Evolutionary conservation across 53 echinoderm and acorn worm species (phyloP), one percentile per base, ranked within the genome.

Genomic region (Stichopus horrens): DNA sequence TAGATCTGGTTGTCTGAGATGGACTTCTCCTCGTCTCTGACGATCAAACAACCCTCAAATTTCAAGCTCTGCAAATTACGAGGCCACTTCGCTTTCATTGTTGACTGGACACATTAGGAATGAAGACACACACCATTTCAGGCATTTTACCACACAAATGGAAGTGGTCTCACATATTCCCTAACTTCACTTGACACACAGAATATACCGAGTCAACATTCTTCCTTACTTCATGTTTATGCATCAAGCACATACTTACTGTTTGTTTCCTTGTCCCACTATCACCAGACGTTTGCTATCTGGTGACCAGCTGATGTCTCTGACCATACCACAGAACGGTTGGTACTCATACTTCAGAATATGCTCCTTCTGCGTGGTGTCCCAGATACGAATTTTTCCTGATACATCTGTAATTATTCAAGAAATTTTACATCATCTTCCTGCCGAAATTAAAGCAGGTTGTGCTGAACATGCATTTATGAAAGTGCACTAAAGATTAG

Each of bases 381-480:
- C 99, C 99, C 99, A 99, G 57, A 99, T 96, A 75, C 92, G 82
- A 5, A 99, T 51, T 63, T 93, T 99, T n/a, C 99, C 99, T 7
- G 88, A 57, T 5, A 83, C 82, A 91, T 99, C 99, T 99, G 83
- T 0, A 74, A 88, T 51, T 89, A 68, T 75, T 16, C 51, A 74
- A 86, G 9, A 52, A 22, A 13, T 20, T 51, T 87, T 8, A 75
- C 76, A 74, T 51, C n/a, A 76, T 20, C 20, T 37, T 37, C 2
- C 37, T 37, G 37, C 1, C 37, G 37, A 37, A 37, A 37, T 37
- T 37, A 37, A 37, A 37, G 37, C 37, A 37, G 37, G 37, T 37
- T 37, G 37, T 37, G 37, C 37, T 37, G 37, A 37, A 37, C 1
- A 37, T 37, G 37, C 37, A 37, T 37, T 37, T 1, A 37, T 2